Evolutionary conservation across 2,797 vertebrate genomes (phyloP), one percentile per base, ranked within the genome.

Genomic region (Sebastes jordani): DNA sequence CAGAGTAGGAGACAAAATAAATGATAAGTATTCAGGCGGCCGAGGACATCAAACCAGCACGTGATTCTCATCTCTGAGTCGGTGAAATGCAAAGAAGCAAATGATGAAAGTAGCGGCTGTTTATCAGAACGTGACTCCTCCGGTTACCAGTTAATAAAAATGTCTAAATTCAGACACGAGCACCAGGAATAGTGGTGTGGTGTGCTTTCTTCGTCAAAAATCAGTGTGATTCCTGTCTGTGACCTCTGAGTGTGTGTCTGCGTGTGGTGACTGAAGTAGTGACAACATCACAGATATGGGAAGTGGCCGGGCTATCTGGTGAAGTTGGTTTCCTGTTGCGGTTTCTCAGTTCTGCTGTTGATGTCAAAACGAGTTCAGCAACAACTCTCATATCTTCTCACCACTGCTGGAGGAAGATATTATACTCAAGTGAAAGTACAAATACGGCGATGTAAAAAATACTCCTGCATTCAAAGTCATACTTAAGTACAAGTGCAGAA

Each of bases 301-400:
- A 93, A 93, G 90, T 86, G 84, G 82, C 10, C 2, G 22, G 56
- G 76, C 36, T 85, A 85, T 92, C 88, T 92, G 89, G 88, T 90
- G 42, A 88, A 84, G 79, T 76, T 82, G 92, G 89, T 93, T 94
- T 94, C 92, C 93, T 92, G 85, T 89, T 87, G 91, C 66, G 92
- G 92, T 89, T 92, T 92, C 71, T 89, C 71, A 85, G 87, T 93
- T 92, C 90, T 89, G 86, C 82, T 80, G 5, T n/a, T 61, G 56
- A 66, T 67, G 76, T 83, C 27, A 69, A 20, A 20, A 68, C 18
- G 10, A 63, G 61, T 61, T 81, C 64, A 56, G 60, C 11, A 16
- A 38, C 34, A 29, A 32, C 25, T 77, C n/a, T 20, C 32, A 16
- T 20, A 20, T 38, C n/a, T 14, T 71, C 61, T 61, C 38, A 2